phyloP scores from a whole-genome alignment of 2,113 vertebrate genomes.

The Misgurnus anguillicaudatus region DNA sequence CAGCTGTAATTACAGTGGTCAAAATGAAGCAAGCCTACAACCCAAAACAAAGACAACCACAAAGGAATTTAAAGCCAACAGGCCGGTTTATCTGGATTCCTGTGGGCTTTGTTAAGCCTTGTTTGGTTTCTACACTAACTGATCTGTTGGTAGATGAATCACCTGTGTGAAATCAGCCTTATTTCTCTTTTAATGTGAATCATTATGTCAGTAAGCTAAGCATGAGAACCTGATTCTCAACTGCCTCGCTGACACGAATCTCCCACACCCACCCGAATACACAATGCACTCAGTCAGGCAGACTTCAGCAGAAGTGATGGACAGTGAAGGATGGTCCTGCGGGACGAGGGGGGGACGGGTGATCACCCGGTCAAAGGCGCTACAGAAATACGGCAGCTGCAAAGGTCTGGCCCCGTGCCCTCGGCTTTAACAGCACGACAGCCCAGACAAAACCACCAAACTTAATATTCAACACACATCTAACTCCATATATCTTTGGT shows the following conservation, averaged over 20 bases:
- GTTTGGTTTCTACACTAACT: constrained; percentile 3
- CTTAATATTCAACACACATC: constrained; percentile 46
- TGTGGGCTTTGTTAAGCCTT: constrained; percentile 4
- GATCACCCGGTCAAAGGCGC: constrained; percentile 69
- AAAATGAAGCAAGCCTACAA: neutral
- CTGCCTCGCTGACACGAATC: constrained; percentile 32
- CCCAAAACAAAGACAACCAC: neutral
- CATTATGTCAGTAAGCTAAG: neutral
- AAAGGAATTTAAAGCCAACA: neutral
- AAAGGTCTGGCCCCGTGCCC: constrained; percentile 69
- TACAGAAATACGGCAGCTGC: constrained; percentile 76
- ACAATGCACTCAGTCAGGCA: constrained; percentile 47
- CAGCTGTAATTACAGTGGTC: constrained; percentile 26
- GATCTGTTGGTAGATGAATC: neutral
- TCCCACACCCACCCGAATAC: constrained; percentile 27
- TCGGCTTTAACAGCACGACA: constrained; percentile 66
- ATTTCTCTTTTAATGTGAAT: neutral
- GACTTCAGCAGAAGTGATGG: constrained; percentile 47
- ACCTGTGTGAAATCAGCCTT: neutral
- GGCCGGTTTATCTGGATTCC: constrained; percentile 28
- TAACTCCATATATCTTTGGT: constrained; percentile 39
- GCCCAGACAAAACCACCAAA: constrained; percentile 62
- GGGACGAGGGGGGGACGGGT: constrained; percentile 59
- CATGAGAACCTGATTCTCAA: constrained; percentile 28
- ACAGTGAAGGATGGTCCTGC: constrained; percentile 53